These are phyloP conservation scores for Chirona hameri DNA, from an alignment of 2,888 invertebrate genomes.

Conservation along the genomic window DNA sequence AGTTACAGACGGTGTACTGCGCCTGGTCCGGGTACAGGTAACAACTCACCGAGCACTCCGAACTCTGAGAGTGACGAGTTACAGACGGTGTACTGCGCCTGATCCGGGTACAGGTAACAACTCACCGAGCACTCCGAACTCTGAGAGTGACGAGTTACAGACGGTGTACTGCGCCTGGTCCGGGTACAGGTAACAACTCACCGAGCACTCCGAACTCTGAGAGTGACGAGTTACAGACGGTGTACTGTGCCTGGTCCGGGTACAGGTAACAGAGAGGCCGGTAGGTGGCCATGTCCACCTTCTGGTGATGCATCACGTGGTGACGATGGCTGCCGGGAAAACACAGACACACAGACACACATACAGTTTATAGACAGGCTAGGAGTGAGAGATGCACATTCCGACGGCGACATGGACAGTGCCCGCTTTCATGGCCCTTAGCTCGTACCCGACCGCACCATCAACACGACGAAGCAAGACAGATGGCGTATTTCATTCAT, in stretches of 20 bases:
- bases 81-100: conserved; percentile 48
- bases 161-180: conserved; percentile 99
- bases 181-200: conserved; percentile 69
- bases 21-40: no score
- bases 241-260: conserved; percentile 96
- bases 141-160: conserved; percentile 97
- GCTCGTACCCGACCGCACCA: no score
- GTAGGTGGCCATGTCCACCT: conserved; percentile 78
- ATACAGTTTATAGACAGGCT: no score
- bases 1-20: no score
- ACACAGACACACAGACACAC: no score
- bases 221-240: conserved; percentile 98
- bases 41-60: conserved; percentile 64
- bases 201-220: conserved; percentile 89
- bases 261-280: conserved; percentile 86
- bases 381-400: no score
- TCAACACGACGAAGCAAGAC: no score
- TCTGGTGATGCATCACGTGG: conserved; percentile 97
- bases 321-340: conserved; percentile 71
- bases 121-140: conserved; percentile 79
- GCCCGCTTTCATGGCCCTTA: no score
- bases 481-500: no score
- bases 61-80: conserved; percentile 98
- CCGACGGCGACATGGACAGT: no score
- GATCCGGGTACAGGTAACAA: no score